Conservation (phyloP, 1,140 invertebrate genomes). For the Ptiloglossa arizonensis region DNA sequence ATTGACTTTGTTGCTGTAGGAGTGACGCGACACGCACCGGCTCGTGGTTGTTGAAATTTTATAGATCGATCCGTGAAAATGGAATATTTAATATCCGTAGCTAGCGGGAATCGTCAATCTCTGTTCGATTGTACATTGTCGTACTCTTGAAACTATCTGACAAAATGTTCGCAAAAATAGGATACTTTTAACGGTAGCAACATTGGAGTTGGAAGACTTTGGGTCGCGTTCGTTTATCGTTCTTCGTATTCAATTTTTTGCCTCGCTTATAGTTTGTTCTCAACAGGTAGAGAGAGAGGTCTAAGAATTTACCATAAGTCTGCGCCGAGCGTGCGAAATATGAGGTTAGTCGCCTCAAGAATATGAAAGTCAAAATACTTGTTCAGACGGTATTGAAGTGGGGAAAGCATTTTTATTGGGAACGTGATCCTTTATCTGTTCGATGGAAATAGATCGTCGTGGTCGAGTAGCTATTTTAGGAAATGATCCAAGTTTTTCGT, state of each 20-base stretch:
- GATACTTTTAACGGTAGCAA: not conserved
- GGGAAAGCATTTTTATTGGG: not conserved
- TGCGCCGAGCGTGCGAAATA: not conserved
- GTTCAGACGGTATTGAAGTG: not conserved
- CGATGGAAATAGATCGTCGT: no score
- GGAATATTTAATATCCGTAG: no score
- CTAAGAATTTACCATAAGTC: constrained; percentile 4
- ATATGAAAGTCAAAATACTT: constrained; percentile 7
- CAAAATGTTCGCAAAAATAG: no score
- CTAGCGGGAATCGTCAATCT: no score
- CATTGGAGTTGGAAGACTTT: not conserved
- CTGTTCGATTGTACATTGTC: not conserved
- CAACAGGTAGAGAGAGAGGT: constrained; percentile 21
- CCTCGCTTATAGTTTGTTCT: not conserved
- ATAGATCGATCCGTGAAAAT: not conserved
- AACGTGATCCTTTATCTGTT: not conserved
- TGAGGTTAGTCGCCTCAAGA: not conserved
- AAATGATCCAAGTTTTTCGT: no score
- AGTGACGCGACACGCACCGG: not conserved
- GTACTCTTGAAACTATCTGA: no score
- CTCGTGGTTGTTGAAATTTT: not conserved
- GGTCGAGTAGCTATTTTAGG: no score
- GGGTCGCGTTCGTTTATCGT: not conserved
- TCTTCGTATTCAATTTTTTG: not conserved
- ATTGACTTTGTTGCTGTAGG: not conserved